These are phyloP conservation scores for Synanthedon formicaeformis DNA, from an alignment of 2,888 invertebrate genomes.

Conservation along the genomic window DNA sequence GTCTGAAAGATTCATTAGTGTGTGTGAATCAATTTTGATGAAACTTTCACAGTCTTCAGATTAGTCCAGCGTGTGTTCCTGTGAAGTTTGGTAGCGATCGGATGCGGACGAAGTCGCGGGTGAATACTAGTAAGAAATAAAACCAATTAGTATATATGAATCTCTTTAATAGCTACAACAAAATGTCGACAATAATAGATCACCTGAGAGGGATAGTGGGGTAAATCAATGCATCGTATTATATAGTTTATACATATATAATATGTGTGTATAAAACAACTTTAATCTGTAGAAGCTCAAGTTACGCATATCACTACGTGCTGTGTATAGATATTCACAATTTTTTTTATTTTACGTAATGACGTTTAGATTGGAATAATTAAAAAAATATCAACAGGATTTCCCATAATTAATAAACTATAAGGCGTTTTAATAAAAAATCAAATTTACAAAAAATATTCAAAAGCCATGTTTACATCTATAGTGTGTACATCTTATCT, in stretches of 20 bases:
- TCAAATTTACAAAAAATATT: too few relatives aligned
- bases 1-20: too few relatives aligned
- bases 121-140: not conserved
- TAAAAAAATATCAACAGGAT: not conserved
- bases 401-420: too few relatives aligned
- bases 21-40: too few relatives aligned
- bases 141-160: constrained; percentile 37
- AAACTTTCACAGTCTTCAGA: too few relatives aligned
- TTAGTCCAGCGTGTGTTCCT: too few relatives aligned
- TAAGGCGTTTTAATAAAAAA: too few relatives aligned
- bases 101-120: too few relatives aligned
- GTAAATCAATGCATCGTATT: constrained; percentile 32
- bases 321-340: constrained; percentile 54
- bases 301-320: constrained; percentile 70
- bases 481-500: too few relatives aligned
- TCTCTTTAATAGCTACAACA: constrained; percentile 66
- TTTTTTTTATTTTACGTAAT: constrained; percentile 1
- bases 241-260: constrained; percentile 15
- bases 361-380: constrained; percentile 26
- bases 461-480: too few relatives aligned
- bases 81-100: too few relatives aligned
- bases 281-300: constrained; percentile 52
- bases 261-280: constrained; percentile 64
- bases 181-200: constrained; percentile 36
- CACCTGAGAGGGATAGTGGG: constrained; percentile 22